phyloP scores from a whole-genome alignment of 1,140 invertebrate species.

The Tetragnatha versicolor region DNA sequence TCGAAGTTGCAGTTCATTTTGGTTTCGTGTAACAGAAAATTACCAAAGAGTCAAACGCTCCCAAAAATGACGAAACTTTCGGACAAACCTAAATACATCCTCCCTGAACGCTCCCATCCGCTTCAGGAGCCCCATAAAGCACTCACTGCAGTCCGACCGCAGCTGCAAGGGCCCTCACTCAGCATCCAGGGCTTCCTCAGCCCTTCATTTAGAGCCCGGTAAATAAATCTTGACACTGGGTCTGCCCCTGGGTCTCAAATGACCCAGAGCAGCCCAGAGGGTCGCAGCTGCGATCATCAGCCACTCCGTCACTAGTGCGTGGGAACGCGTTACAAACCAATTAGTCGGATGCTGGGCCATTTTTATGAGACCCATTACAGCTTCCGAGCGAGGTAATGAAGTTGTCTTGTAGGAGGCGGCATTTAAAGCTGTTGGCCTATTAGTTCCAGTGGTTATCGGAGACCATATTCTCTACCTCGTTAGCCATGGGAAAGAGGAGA shows the following conservation, averaged over 20 bases:
- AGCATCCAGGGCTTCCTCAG: background rate
- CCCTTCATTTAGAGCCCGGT: background rate
- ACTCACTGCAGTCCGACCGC: too few species aligned
- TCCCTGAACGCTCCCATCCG: too few species aligned
- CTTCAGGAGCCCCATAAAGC: too few species aligned
- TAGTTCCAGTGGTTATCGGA: background rate
- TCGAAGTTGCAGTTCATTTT: too few species aligned
- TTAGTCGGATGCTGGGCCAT: conserved; percentile 7
- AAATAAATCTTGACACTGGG: conserved; percentile 3
- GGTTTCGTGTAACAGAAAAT: too few species aligned
- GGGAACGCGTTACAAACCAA: conserved; percentile 33
- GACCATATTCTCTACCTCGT: conserved; percentile 13
- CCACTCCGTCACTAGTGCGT: conserved; percentile 13
- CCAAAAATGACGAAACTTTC: too few species aligned
- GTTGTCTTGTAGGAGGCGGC: conserved; percentile 18
- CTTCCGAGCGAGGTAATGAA: conserved; percentile 9
- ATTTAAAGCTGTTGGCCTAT: conserved; percentile 11
- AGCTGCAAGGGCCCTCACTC: background rate
- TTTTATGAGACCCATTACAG: conserved; percentile 29
- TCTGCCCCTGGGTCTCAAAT: conserved; percentile 2
- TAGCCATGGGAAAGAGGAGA: background rate
- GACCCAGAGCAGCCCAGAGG: conserved; percentile 3
- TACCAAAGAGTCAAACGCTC: too few species aligned
- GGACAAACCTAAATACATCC: too few species aligned
- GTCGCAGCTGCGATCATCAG: too few species aligned